A percentile compares a stretch with the other conserved stretches of the same genome.
phyloP scores from a whole-genome alignment of 1,140 invertebrate genomes.

The Atopsyche davidsoni region DNA sequence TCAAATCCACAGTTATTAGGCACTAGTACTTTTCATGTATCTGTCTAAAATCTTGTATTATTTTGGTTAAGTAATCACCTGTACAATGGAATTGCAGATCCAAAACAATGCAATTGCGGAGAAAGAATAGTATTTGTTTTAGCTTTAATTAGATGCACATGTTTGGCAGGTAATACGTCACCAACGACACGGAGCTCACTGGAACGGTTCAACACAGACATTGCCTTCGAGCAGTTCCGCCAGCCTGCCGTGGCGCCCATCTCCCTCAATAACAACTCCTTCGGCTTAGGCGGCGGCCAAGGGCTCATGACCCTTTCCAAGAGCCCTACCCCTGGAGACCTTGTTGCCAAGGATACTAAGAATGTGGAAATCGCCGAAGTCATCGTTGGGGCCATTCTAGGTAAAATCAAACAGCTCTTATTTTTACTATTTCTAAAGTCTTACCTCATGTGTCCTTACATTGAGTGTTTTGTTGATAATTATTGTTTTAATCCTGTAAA shows the following conservation, averaged over 20 bases:
- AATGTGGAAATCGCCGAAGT: constrained; percentile 91
- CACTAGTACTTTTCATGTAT: too few species aligned
- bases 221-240: constrained; percentile 61
- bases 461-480: neutral
- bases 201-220: constrained; percentile 61
- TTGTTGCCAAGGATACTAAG: constrained; percentile 68
- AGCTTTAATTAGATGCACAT: too few species aligned
- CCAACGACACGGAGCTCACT: constrained; percentile 58
- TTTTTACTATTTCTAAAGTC: neutral
- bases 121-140: too few species aligned
- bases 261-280: constrained; percentile 69
- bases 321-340: constrained; percentile 75
- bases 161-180: constrained; percentile 55
- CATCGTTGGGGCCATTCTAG: constrained; percentile 95
- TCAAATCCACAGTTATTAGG: too few species aligned
- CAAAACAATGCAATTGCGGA: too few species aligned
- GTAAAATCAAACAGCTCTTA: constrained; percentile 36
- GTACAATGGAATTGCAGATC: too few species aligned
- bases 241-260: constrained; percentile 62
- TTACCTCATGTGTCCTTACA: neutral
- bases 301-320: constrained; percentile 77
- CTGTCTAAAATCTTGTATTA: too few species aligned
- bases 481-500: neutral
- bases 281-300: constrained; percentile 64
- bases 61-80: too few species aligned